phyloP scores from a whole-genome alignment of 2,113 vertebrate species.

The Tenrec ecaudatus region DNA sequence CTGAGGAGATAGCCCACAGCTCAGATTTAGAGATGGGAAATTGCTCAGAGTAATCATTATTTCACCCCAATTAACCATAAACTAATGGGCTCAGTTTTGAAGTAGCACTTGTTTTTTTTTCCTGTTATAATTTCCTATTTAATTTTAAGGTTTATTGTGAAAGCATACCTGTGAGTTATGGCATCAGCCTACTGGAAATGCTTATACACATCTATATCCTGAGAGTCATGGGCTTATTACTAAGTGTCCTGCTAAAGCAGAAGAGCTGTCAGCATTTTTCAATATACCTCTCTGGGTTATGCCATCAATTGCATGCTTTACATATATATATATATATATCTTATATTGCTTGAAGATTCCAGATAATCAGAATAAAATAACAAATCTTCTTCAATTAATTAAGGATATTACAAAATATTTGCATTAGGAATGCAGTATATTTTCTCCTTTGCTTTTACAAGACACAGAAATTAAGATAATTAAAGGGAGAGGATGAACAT shows the following conservation, averaged over 20 bases:
- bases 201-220: constrained; percentile 4
- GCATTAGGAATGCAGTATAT: constrained; percentile 74
- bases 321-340: constrained; percentile 74
- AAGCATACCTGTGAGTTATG: constrained; percentile 59
- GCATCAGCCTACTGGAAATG: constrained; percentile 42
- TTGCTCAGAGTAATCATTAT: constrained; percentile 61
- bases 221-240: background rate
- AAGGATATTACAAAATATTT: constrained; percentile 76
- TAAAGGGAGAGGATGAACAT: constrained; percentile 58
- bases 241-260: constrained; percentile 30
- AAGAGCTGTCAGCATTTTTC: constrained; percentile 49
- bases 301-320: constrained; percentile 66
- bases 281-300: constrained; percentile 30
- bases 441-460: constrained; percentile 74
- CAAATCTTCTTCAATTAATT: constrained; percentile 79
- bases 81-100: constrained; percentile 37
- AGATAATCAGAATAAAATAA: constrained; percentile 81
- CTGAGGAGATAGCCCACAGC: constrained; percentile 49
- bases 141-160: constrained; percentile 53
- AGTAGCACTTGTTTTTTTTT: constrained; percentile 57
- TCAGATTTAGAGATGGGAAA: constrained; percentile 73
- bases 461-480: constrained; percentile 66
- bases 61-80: constrained; percentile 71
- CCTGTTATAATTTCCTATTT: constrained; percentile 65
- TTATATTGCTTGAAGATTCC: constrained; percentile 65